Evolutionary conservation across 2,113 vertebrate species (phyloP).

Genomic region (Xiphias gladius): DNA sequence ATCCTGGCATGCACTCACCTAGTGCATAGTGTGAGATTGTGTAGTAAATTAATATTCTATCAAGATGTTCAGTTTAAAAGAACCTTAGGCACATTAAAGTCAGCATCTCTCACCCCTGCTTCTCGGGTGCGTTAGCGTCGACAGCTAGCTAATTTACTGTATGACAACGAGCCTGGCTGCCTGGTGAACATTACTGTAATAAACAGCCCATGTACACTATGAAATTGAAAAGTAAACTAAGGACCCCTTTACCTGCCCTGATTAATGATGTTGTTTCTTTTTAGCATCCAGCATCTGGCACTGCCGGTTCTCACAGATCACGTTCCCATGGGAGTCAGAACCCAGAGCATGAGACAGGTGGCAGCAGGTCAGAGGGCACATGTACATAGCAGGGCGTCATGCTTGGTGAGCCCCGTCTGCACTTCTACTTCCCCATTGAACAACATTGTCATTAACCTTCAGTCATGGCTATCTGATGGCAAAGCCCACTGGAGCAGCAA

Average conservation of each 20-base stretch:
- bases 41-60: conserved; percentile 8
- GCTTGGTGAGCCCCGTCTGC: conserved; percentile 13
- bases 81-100: conserved; percentile 5
- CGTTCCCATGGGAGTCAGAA: conserved; percentile 10
- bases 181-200: conserved; percentile 16
- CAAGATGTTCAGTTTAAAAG: conserved; percentile 36
- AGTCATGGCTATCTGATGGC: conserved; percentile 73
- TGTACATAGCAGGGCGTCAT: conserved; percentile 57
- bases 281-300: conserved; percentile 55
- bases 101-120: conserved; percentile 1
- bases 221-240: conserved; percentile 44
- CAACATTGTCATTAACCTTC: conserved; percentile 79
- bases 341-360: background rate
- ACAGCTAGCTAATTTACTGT: conserved; percentile 38
- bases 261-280: conserved; percentile 65
- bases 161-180: conserved; percentile 13
- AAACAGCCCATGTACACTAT: conserved; percentile 15
- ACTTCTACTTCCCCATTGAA: conserved; percentile 44
- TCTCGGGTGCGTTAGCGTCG: conserved; percentile 29
- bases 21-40: conserved; percentile 1
- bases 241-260: conserved; percentile 45
- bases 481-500: conserved; percentile 68
- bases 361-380: conserved; percentile 57
- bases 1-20: conserved; percentile 6
- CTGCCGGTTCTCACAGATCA: conserved; percentile 7